Percentiles rank a stretch among this genome's conserved stretches.
These are phyloP conservation scores for Apotomis betuletana DNA, from an alignment of 2,888 invertebrate genomes.

Conservation along the genomic window DNA sequence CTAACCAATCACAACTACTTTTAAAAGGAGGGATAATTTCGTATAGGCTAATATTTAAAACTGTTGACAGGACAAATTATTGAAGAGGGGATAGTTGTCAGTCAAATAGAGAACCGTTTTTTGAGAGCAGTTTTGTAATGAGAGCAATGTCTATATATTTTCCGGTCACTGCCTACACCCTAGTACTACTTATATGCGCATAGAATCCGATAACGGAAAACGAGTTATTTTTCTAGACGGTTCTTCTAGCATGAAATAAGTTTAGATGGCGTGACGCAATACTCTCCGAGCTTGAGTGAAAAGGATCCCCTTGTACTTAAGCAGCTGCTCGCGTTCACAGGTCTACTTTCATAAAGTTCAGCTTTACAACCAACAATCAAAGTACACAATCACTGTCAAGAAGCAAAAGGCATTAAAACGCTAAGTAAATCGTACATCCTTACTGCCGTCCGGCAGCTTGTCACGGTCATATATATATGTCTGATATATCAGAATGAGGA, in stretches of 20 bases:
- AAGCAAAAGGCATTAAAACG: not conserved
- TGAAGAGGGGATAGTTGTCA: too few species aligned
- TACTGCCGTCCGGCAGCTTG: not conserved
- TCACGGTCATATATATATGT: too few species aligned
- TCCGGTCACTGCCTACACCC: too few species aligned
- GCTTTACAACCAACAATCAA: not conserved
- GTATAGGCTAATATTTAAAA: too few species aligned
- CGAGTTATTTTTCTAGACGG: conserved; percentile 1
- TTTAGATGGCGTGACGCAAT: conserved; percentile 8
- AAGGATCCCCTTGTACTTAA: conserved; percentile 26
- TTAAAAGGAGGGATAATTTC: too few species aligned
- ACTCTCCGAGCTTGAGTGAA: not conserved
- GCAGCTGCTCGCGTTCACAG: conserved; percentile 25
- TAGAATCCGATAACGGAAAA: not conserved
- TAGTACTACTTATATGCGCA: too few species aligned
- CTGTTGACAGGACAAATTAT: too few species aligned
- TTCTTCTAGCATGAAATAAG: not conserved
- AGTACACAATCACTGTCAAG: not conserved
- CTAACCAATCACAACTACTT: too few species aligned
- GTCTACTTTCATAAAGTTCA: conserved; percentile 8
- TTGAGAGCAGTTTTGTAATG: too few species aligned
- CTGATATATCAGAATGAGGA: too few species aligned
- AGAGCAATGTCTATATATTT: too few species aligned
- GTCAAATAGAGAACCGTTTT: too few species aligned
- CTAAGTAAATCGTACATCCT: not conserved